Evolutionary conservation across 2,888 invertebrate species (phyloP), one percentile per base, ranked within the genome.

Genomic region (Drosophila histrio): DNA sequence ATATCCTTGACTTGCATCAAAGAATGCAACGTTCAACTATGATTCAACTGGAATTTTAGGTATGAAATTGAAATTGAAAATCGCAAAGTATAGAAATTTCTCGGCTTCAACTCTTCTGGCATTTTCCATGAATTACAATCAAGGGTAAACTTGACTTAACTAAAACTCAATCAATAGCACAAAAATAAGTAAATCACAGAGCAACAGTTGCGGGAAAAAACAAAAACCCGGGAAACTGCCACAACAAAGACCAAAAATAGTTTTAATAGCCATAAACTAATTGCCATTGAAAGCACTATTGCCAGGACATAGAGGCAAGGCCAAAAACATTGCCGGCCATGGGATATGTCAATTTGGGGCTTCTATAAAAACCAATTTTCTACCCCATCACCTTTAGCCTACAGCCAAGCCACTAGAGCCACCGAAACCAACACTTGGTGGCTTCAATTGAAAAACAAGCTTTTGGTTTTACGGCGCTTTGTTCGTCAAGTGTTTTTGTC

Each of bases 381-480:
- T 63, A 64, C 53, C 75, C 86, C 75, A 72, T 38, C 66, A 62
- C 54, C 57, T 61, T 47, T 36, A 13, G 36, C 50, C 43, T 7
- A 28, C 8, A 17, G n/a, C 30, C 36, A 24, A 34, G 36, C 52
- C 44, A 36, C 13, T 13, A 46, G 46, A 17, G 8, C 15, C 39
- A 38, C n/a, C 22, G 19, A 13, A 47, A n/a, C 22, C 53, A 41
- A 47, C 50, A 43, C 59, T 64, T 41, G 54, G 50, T 54, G 67
- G 67, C 56, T 53, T 47, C 71, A 83, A 82, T 88, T 88, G 82
- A 69, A 83, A 88, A 88, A 83, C 77, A 76, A 73, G 88, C 87
- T 86, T 87, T 86, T 79, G 84, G 88, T 77, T 86, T 88, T 83
- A 79, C 60, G 80, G 53, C 52, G 72, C 87, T 86, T 87, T 88